Percentiles rank a stretch among this genome's conserved stretches.
Conservation (phyloP, 37 sponge, comb jelly and placozoan species). For the Cliona cf. orientalis region DNA sequence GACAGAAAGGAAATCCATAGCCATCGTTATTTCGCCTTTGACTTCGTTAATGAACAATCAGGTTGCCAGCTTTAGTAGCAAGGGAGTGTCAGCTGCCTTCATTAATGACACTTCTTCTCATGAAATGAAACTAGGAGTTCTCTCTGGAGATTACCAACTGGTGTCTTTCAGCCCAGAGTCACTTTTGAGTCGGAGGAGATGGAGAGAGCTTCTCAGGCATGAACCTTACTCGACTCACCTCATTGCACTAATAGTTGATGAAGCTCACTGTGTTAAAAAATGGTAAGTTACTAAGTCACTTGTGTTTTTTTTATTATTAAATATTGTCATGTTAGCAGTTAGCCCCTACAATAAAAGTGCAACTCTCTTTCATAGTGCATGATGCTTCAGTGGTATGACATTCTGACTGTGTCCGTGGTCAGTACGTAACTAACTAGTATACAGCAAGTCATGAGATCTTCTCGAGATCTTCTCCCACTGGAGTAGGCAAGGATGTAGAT, state of each 20-base stretch:
- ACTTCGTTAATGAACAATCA: not conserved
- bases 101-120: not conserved
- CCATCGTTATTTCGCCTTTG: not conserved
- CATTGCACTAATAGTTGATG: conserved; percentile 1
- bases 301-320: not conserved
- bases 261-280: not conserved
- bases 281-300: not conserved
- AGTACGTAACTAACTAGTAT: too few relatives aligned
- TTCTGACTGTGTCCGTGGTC: too few relatives aligned
- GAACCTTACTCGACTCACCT: not conserved
- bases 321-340: too few relatives aligned
- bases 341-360: too few relatives aligned
- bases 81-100: not conserved
- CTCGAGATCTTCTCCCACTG: too few relatives aligned
- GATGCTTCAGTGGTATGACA: too few relatives aligned
- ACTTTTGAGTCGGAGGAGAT: not conserved
- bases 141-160: not conserved
- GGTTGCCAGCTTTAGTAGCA: not conserved
- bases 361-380: too few relatives aligned
- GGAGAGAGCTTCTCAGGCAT: not conserved
- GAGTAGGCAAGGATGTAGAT: too few relatives aligned
- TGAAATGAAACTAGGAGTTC: not conserved
- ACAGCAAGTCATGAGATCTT: too few relatives aligned
- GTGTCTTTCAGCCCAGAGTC: conserved; percentile 4
- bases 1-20: too few relatives aligned